These are phyloP conservation scores for Falco naumanni DNA, from an alignment of 2,797 vertebrate genomes.

Conservation along the genomic window DNA sequence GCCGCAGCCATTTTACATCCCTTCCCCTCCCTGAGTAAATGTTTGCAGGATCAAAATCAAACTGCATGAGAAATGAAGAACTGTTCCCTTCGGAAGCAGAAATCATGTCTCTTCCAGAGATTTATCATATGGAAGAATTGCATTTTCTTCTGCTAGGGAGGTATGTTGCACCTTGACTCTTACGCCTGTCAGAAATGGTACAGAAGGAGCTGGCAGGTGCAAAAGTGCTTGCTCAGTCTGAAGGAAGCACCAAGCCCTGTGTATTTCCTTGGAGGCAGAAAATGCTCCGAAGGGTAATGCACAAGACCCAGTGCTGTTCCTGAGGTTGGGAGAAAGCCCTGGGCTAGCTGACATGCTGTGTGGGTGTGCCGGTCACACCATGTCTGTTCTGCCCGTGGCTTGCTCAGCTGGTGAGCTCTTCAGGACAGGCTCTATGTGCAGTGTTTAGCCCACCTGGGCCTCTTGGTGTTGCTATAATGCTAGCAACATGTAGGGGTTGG, in stretches of 20 bases:
- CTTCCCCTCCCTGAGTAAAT: not conserved
- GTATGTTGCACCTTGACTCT: not conserved
- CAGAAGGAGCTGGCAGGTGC: not conserved
- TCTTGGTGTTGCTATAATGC: conserved; percentile 1
- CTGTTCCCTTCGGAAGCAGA: not conserved
- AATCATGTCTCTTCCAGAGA: not conserved
- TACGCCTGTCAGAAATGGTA: not conserved
- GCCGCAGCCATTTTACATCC: not conserved
- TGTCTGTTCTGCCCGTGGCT: fast-evolving
- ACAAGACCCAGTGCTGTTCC: not conserved
- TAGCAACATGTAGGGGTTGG: not conserved
- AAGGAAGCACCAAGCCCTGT: not conserved
- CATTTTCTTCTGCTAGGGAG: not conserved
- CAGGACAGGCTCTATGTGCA: not conserved
- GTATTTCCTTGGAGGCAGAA: not conserved
- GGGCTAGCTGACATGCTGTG: fast-evolving
- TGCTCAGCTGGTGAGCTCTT: not conserved
- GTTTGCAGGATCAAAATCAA: conserved; percentile 29
- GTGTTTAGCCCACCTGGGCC: not conserved
- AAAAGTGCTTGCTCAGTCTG: not conserved
- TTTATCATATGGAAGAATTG: not conserved
- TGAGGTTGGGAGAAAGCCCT: not conserved
- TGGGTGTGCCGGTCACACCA: fast-evolving
- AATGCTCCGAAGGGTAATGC: not conserved
- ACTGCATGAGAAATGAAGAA: not conserved